Evolutionary conservation across 2,113 vertebrate genomes (phyloP).

Genomic region (Fukomys damarensis): DNA sequence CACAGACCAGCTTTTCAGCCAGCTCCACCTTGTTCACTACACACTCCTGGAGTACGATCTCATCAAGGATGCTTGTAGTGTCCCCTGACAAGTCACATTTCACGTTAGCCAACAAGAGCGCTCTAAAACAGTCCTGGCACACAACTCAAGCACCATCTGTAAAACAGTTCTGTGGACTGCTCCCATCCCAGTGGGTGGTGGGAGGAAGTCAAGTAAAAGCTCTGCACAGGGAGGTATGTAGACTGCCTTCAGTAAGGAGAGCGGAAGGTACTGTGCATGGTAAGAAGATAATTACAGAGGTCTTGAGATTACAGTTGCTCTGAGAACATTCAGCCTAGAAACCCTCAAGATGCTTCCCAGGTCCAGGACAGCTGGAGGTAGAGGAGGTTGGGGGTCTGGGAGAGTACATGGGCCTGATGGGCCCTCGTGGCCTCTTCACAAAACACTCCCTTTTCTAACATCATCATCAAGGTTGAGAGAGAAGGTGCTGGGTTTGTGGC

Average conservation of each 20-base stretch:
- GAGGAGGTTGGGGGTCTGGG: background rate
- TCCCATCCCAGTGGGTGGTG: background rate
- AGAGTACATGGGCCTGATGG: background rate
- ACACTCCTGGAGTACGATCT: background rate
- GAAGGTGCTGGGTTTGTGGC: background rate
- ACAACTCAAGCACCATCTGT: background rate
- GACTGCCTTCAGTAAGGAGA: background rate
- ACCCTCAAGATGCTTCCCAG: background rate
- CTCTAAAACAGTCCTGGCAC: background rate
- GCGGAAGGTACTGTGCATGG: background rate
- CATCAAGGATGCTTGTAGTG: background rate
- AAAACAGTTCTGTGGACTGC: background rate
- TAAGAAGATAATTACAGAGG: background rate
- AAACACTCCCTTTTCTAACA: background rate
- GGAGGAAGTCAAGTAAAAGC: background rate
- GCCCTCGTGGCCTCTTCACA: background rate
- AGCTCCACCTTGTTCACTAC: background rate
- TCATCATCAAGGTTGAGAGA: background rate
- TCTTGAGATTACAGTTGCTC: background rate
- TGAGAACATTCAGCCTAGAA: background rate
- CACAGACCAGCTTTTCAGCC: background rate
- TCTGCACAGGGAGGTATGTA: background rate
- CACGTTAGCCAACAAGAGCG: background rate
- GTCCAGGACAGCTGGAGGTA: background rate
- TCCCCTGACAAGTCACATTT: background rate